A percentile compares a stretch with the other conserved stretches of the same genome.
Evolutionary conservation across 1,140 invertebrate genomes (phyloP).

Genomic region (Heliconius hewitsoni): DNA sequence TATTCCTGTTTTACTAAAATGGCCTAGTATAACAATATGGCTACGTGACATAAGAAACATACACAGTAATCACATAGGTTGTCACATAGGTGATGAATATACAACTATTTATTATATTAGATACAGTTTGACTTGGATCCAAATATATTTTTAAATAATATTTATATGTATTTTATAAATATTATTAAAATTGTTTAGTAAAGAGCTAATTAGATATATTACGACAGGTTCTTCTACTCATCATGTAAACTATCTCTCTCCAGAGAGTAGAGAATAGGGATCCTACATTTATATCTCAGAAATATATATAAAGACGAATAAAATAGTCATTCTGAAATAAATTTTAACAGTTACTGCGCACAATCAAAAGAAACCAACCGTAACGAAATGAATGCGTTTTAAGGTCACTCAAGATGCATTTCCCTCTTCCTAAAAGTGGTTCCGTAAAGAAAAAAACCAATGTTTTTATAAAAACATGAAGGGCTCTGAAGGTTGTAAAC

Average conservation of each 20-base stretch:
- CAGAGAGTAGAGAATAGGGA: too few species aligned
- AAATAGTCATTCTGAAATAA: neutral
- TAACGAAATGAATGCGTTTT: constrained; percentile 48
- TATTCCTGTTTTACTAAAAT: neutral
- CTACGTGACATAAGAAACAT: neutral
- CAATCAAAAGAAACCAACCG: constrained; percentile 25
- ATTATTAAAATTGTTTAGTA: too few species aligned
- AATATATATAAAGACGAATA: too few species aligned
- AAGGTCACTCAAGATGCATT: constrained; percentile 54
- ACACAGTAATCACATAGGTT: neutral
- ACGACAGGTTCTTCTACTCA: too few species aligned
- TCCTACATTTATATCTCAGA: too few species aligned
- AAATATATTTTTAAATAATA: too few species aligned
- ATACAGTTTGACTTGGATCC: too few species aligned
- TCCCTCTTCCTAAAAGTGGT: constrained; percentile 52
- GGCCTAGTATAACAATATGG: neutral
- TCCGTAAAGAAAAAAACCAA: constrained; percentile 55
- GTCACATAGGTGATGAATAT: neutral
- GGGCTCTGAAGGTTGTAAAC: constrained; percentile 48
- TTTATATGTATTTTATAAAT: too few species aligned
- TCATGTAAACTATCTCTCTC: too few species aligned
- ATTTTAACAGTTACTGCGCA: constrained; percentile 17
- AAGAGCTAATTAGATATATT: too few species aligned
- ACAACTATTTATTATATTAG: neutral
- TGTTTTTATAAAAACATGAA: constrained; percentile 44